phyloP scores from a whole-genome alignment of 2,797 vertebrate genomes.

The Pempheris klunzingeri region DNA sequence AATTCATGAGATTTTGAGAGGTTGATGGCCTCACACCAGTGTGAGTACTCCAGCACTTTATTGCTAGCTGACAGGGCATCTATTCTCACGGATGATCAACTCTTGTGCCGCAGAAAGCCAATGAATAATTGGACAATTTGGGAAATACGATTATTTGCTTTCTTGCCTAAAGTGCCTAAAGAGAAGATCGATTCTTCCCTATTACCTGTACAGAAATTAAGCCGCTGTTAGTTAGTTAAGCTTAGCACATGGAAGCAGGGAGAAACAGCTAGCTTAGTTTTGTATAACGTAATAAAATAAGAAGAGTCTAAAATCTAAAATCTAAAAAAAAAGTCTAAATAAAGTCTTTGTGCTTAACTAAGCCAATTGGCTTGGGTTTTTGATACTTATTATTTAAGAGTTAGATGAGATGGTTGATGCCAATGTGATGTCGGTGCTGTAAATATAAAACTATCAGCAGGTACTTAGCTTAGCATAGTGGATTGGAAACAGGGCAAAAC shows the following conservation, averaged over 20 bases:
- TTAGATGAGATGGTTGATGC: background rate
- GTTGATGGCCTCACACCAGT: constrained; percentile 18
- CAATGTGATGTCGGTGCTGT: background rate
- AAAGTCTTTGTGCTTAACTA: background rate
- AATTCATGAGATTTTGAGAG: constrained; percentile 50
- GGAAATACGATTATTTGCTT: background rate
- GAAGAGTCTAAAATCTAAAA: too few relatives aligned
- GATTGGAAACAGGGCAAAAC: background rate
- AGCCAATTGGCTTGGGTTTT: background rate
- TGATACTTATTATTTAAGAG: background rate
- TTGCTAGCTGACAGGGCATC: constrained; percentile 7
- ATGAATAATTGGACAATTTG: background rate
- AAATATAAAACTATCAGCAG: background rate
- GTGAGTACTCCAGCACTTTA: background rate
- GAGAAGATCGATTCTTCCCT: background rate
- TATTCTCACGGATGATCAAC: constrained; percentile 6
- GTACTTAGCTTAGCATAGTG: background rate
- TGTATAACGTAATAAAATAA: too few relatives aligned
- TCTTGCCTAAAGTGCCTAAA: background rate
- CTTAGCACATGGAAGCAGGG: too few relatives aligned
- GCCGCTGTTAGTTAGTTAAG: background rate
- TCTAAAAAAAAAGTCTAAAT: too few relatives aligned
- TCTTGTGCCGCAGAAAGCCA: background rate
- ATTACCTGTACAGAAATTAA: background rate
- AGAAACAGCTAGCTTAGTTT: background rate